Conservation (phyloP, 2,888 invertebrate genomes). For the Zhengitettix transpicula region DNA sequence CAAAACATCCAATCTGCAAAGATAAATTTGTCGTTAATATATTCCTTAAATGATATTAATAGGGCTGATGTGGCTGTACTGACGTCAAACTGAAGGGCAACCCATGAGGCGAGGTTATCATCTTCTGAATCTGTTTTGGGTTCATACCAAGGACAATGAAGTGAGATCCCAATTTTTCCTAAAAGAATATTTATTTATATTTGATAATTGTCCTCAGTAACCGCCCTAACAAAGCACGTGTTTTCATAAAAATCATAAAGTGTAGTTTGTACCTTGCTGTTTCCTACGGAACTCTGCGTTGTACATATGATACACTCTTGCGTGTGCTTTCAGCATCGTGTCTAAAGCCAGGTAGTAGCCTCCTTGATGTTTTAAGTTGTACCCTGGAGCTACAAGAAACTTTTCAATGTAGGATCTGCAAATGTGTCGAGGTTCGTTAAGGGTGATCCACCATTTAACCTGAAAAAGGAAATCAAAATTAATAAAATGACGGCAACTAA, state of each 20-base stretch:
- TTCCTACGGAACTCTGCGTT: background rate
- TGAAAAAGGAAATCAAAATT: background rate
- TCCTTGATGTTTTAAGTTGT: background rate
- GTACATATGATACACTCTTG: background rate
- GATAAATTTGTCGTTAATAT: slow-evolving; percentile 13
- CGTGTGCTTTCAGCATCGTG: background rate
- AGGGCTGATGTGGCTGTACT: background rate
- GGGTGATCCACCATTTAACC: slow-evolving; percentile 12
- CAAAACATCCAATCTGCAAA: slow-evolving; percentile 45
- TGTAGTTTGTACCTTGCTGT: background rate
- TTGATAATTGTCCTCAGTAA: too few species aligned
- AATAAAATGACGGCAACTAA: too few species aligned
- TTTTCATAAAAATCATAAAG: too few species aligned
- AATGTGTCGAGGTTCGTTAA: slow-evolving; percentile 8
- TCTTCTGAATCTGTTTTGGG: slow-evolving; percentile 6
- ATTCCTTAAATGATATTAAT: background rate
- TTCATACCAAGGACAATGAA: slow-evolving; percentile 8
- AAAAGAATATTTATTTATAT: slow-evolving; percentile 1
- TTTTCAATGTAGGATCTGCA: background rate
- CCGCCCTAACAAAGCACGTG: too few species aligned
- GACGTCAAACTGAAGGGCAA: slow-evolving; percentile 10
- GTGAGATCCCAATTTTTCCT: slow-evolving; percentile 13
- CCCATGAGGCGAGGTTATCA: slow-evolving; percentile 4
- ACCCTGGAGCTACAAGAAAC: background rate
- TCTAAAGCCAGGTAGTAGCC: background rate